Evolutionary conservation across 2,797 vertebrate species (phyloP).

Genomic region (Ceryle rudis): DNA sequence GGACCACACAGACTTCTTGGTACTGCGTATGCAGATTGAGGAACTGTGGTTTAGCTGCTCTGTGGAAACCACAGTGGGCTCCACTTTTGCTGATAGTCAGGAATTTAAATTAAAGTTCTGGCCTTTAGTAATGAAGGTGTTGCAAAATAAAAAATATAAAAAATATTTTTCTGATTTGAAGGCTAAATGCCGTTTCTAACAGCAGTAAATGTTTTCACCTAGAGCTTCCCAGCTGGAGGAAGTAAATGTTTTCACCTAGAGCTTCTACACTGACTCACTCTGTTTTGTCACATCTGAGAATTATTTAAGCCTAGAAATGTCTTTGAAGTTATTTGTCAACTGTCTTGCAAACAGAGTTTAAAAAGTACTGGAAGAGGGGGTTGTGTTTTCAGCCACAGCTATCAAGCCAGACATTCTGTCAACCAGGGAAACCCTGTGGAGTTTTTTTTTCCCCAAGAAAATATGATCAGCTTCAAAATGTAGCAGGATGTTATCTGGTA

Average conservation of each 20-base stretch:
- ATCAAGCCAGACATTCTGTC: neutral
- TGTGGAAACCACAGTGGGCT: neutral
- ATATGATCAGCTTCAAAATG: neutral
- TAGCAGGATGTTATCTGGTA: neutral
- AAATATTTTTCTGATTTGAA: neutral
- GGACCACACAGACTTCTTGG: neutral
- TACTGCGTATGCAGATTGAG: neutral
- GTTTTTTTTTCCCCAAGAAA: neutral
- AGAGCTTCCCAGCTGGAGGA: neutral
- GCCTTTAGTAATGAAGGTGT: neutral
- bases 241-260: neutral
- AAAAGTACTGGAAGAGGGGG: neutral
- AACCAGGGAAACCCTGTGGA: neutral
- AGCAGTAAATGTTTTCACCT: neutral
- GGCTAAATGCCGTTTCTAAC: neutral
- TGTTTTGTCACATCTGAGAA: constrained; percentile 21
- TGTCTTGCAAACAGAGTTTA: neutral
- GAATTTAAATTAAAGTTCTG: neutral
- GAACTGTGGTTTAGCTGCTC: neutral
- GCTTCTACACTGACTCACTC: neutral
- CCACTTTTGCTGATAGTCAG: neutral
- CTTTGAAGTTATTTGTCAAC: constrained; percentile 21
- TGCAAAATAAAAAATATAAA: constrained; percentile 6
- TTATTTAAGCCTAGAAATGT: neutral
- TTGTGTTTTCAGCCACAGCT: neutral